Base-by-base conservation (phyloP, 2,113 vertebrate species). In the Ciconia stormi region DNA sequence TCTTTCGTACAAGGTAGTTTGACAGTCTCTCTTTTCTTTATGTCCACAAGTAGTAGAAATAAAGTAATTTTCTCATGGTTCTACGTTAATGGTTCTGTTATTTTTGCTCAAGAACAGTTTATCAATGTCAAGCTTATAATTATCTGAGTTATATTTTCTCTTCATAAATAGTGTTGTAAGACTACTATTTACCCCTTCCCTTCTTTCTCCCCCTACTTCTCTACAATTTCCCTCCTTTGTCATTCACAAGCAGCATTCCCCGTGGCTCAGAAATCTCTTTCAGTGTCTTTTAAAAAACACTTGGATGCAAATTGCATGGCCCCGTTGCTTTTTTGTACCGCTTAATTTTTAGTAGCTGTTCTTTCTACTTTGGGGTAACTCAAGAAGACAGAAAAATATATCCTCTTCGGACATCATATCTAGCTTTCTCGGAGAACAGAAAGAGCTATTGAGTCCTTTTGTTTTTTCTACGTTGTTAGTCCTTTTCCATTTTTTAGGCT, bases 101-200 rank as follows among this genome's bases (percentile, higher is more conserved):
- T 52, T 90, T 87, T 83, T 67, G 15, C 21, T 73, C 7, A 78
- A n/a, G 17, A 87, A 13, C 7, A 29, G 14, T 66, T 80, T 70
- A n/a, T 70, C 34, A 40, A 1, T 47, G 9, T 66, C 25, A 49
- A 34, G 36, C 14, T 40, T 92, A 13, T 29, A 73, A 69, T 89
- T 65, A 67, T 42, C 13, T 12, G 17, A 62, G 13, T 42, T 52
- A 3, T 10, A 36, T 81, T 90, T 92, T 74, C 34, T 88, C 6
- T 42, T 76, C 86, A 16, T 55, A 63, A 55, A 50, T 40, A 65
- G 10, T 38, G 6, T 46, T 56, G 11, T 2, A 73, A 46, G 6
- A 21, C 36, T 78, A 52, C 1, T 1, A 1, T 67, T 78, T 58
- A 5, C 5, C 6, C 8, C 38, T 38, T 9, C 6, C 2, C 7